Conservation (phyloP, 2,113 vertebrate genomes). For the Macrotus californicus region DNA sequence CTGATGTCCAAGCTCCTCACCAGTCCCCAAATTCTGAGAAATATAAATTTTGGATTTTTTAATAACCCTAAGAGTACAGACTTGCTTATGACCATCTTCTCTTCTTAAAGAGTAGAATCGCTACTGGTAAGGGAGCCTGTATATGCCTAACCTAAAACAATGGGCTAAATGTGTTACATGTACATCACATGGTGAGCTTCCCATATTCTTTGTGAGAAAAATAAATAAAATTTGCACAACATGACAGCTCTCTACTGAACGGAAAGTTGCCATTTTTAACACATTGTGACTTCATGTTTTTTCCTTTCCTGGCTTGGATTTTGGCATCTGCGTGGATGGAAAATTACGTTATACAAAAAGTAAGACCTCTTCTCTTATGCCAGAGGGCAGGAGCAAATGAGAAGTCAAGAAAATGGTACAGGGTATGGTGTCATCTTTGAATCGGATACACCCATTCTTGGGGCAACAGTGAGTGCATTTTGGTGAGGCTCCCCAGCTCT, state of each 20-base stretch:
- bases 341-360: slow-evolving; percentile 60
- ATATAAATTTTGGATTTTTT: neutral
- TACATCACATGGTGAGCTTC: neutral
- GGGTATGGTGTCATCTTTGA: neutral
- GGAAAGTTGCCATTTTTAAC: slow-evolving; percentile 64
- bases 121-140: neutral
- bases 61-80: neutral
- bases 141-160: neutral
- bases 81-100: neutral
- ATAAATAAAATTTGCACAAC: slow-evolving; percentile 17
- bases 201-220: neutral
- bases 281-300: slow-evolving; percentile 57
- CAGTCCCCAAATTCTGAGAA: neutral
- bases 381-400: slow-evolving; percentile 45
- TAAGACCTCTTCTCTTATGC: slow-evolving; percentile 27
- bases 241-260: neutral
- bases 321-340: slow-evolving; percentile 48
- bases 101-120: neutral
- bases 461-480: neutral
- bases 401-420: slow-evolving; percentile 19
- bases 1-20: neutral
- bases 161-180: neutral
- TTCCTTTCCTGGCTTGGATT: slow-evolving; percentile 24
- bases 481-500: fast-evolving
- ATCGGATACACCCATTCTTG: neutral